Evolutionary conservation across 2,113 vertebrate species (phyloP).

Genomic region (Shinisaurus crocodilurus): DNA sequence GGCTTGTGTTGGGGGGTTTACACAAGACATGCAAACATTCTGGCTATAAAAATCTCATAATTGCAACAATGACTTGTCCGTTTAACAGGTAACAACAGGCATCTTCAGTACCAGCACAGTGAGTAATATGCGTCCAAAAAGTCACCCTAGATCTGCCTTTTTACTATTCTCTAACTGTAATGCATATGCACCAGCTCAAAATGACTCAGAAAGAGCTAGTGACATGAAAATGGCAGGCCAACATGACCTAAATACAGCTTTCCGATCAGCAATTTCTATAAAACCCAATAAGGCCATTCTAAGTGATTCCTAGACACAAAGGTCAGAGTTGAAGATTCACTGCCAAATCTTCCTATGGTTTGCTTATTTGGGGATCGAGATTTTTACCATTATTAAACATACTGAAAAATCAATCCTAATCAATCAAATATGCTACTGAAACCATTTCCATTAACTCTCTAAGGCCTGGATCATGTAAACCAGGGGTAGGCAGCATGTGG

Average conservation of each 20-base stretch:
- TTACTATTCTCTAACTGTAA: slow-evolving; percentile 18
- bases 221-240: slow-evolving; percentile 6
- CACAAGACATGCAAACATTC: not conserved
- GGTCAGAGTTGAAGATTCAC: not conserved
- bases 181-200: slow-evolving; percentile 7
- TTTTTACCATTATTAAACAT: not conserved
- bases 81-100: not conserved
- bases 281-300: slow-evolving; percentile 12
- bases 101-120: not conserved
- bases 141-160: not conserved
- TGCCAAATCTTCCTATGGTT: accelerated
- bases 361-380: not conserved
- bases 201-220: slow-evolving; percentile 33
- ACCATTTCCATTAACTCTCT: not conserved
- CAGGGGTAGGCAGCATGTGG: not conserved
- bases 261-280: not conserved
- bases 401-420: slow-evolving; percentile 1
- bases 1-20: slow-evolving; percentile 3
- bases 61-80: not conserved
- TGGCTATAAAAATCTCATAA: not conserved
- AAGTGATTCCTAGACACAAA: not conserved
- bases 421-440: not conserved
- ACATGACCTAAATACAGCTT: slow-evolving; percentile 32
- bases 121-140: slow-evolving; percentile 8
- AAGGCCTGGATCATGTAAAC: slow-evolving; percentile 13